Evolutionary conservation across 2,888 invertebrate species (phyloP), one percentile per base, ranked within the genome.

Genomic region (Drosophila neotestacea): DNA sequence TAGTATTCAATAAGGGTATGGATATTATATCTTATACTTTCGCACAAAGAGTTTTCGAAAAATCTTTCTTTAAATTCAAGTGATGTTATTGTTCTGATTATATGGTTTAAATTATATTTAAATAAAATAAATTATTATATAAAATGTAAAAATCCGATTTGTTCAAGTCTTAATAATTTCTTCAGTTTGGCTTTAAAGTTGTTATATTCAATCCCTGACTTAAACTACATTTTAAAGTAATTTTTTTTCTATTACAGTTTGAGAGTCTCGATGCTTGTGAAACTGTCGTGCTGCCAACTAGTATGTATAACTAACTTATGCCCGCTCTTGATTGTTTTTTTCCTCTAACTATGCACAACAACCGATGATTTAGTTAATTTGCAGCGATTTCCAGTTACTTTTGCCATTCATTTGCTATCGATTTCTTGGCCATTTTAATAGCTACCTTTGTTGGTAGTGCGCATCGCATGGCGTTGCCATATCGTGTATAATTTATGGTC

Each of bases 291-390:
- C 46, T 7, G n/a, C 5, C 27, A 44, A 42, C 27, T 38, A 38
- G 10, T 36, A 16, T 46, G 22, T 46, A 10, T 39, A 22, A 13
- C 22, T 47, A 36, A 13, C 42, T 52, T 11, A n/a, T 22, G 11
- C 30, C 7, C 46, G 50, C 58, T 65, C 30, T 41, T 42, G 28
- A 41, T 60, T 22, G 22, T 22, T 22, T 22, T 22, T 72, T 72
- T 52, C 55, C 65, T 56, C 39, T 47, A 41, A 39, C 44, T 42
- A 22, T 59, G 36, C 42, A 10, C 60, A 41, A 34, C 42, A 51
- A 81, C 82, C 74, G 68, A 52, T 73, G 64, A 70, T 85, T 85
- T 85, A 65, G 59, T 70, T 79, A 77, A 82, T 77, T 82, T 70
- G 55, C 74, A 66, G 51, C 66, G 54, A 78, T 78, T 78, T 78